A percentile compares a stretch with the other conserved stretches of the same genome.
Evolutionary conservation across 2,113 vertebrate species (phyloP).

Genomic region (Stomatorhinus ivindoensis): DNA sequence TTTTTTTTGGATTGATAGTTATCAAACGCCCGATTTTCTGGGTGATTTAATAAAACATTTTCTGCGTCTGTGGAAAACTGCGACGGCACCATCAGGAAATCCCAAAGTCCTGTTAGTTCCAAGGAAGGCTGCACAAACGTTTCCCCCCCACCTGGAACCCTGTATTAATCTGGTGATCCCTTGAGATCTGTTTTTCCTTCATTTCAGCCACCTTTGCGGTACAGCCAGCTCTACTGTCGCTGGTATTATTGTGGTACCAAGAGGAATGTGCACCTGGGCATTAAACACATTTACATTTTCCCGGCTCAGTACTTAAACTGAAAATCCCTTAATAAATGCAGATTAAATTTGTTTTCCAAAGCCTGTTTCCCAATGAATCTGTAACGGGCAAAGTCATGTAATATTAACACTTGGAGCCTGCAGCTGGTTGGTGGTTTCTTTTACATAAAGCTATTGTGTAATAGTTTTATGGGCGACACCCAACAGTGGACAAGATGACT

Average conservation of each 20-base stretch:
- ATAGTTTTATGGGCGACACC: not conserved
- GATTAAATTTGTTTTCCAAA: conserved; percentile 5
- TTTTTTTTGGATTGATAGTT: not conserved
- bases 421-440: no score
- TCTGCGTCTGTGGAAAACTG: not conserved
- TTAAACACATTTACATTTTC: not conserved
- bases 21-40: not conserved
- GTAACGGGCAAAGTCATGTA: not conserved
- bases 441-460: not conserved
- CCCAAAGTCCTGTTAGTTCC: not conserved
- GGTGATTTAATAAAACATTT: not conserved
- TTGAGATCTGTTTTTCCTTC: not conserved
- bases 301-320: not conserved
- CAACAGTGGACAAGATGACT: not conserved
- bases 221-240: not conserved
- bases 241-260: not conserved
- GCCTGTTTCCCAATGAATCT: not conserved
- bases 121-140: not conserved
- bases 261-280: not conserved
- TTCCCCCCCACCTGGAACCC: not conserved
- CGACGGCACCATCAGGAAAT: not conserved
- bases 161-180: not conserved
- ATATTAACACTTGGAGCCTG: not conserved
- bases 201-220: not conserved
- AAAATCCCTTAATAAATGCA: conserved; percentile 8